Percentiles rank a stretch among this genome's conserved stretches.
These are phyloP conservation scores for Epiblema foenella DNA, from an alignment of 2,888 invertebrate species.

Conservation along the genomic window DNA sequence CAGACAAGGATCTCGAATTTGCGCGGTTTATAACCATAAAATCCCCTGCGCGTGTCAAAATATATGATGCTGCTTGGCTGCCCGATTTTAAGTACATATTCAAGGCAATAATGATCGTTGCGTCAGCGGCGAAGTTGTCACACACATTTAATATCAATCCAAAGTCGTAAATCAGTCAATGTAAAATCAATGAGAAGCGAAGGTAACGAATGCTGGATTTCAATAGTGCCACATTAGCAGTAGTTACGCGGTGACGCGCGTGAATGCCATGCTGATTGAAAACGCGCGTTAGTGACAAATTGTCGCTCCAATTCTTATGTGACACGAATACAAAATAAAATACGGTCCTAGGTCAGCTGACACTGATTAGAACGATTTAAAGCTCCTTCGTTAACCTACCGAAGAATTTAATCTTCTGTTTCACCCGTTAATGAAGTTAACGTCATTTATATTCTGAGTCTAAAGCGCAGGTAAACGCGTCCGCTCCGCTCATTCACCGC, in stretches of 20 bases:
- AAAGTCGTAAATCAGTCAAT: conserved; percentile 54
- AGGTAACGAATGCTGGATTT: conserved; percentile 74
- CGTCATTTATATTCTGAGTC: conserved; percentile 73
- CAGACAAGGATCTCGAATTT: conserved; percentile 42
- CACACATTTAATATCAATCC: conserved; percentile 57
- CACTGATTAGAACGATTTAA: conserved; percentile 1
- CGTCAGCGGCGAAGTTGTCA: conserved; percentile 52
- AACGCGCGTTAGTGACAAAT: conserved; percentile 77
- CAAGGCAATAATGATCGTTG: conserved; percentile 36
- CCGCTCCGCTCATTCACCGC: conserved; percentile 65
- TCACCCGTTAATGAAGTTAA: conserved; percentile 71
- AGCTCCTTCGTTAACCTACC: conserved; percentile 47
- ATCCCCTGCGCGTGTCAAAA: conserved; percentile 58
- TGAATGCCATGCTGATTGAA: conserved; percentile 79
- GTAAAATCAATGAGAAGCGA: conserved; percentile 67
- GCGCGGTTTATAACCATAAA: conserved; percentile 70
- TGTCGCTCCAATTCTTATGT: conserved; percentile 77
- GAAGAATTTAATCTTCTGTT: conserved; percentile 55
- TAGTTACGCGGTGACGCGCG: conserved; percentile 74
- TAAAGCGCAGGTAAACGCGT: conserved; percentile 75
- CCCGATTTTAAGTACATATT: conserved; percentile 48
- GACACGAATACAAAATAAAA: conserved; percentile 63
- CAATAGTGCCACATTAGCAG: conserved; percentile 75
- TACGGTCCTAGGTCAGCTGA: conserved; percentile 33
- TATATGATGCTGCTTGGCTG: conserved; percentile 48